Conservation (phyloP, 2,797 vertebrate species). For the Rhodeus uyekii region DNA sequence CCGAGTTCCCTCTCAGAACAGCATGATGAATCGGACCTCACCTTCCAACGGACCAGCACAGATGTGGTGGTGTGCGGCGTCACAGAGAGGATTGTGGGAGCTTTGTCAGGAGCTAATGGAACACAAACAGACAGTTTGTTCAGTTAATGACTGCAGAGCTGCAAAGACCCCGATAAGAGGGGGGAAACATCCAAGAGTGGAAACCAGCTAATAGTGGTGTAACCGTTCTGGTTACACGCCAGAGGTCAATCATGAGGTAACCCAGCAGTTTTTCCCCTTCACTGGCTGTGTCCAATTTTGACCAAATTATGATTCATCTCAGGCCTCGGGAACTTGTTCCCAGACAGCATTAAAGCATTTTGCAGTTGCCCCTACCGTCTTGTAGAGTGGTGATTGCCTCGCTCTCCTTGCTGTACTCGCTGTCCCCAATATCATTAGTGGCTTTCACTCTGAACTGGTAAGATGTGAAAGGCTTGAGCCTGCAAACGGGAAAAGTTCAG, state of each 20-base stretch:
- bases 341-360: background rate
- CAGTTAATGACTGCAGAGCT: conserved; percentile 30
- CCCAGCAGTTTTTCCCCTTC: conserved; percentile 9
- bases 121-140: conserved; percentile 49
- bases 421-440: conserved; percentile 88
- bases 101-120: conserved; percentile 76
- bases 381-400: conserved; percentile 87
- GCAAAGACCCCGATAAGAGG: conserved; percentile 18
- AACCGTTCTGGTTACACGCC: background rate
- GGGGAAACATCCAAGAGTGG: conserved; percentile 2
- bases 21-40: conserved; percentile 59
- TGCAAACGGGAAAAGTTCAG: conserved; percentile 53
- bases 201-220: conserved; percentile 1
- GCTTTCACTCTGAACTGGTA: conserved; percentile 89
- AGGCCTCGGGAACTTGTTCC: conserved; percentile 13
- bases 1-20: background rate
- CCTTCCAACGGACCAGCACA: conserved; percentile 96
- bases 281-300: conserved; percentile 11
- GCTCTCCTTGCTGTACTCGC: conserved; percentile 84
- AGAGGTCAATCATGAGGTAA: conserved; percentile 19
- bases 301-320: conserved; percentile 22
- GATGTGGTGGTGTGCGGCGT: conserved; percentile 96
- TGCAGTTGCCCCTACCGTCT: conserved; percentile 71
- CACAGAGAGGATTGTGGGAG: conserved; percentile 88
- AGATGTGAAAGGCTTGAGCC: conserved; percentile 81